Evolutionary conservation across 2,888 invertebrate genomes (phyloP).

Genomic region (Lypha dubia): DNA sequence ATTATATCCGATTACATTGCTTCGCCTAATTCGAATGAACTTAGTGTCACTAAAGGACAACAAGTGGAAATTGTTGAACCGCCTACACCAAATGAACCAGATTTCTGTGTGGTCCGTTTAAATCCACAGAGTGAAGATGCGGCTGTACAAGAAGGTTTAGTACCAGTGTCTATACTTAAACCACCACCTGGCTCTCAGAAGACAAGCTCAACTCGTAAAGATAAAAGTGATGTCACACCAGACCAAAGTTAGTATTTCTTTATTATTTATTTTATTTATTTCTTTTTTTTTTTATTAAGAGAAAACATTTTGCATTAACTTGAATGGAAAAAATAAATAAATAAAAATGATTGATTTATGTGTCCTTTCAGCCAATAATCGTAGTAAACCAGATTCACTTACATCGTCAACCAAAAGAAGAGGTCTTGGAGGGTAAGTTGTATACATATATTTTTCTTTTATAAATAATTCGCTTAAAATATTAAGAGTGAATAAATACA

Average conservation of each 20-base stretch:
- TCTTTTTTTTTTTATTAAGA: constrained; percentile 14
- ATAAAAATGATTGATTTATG: constrained; percentile 46
- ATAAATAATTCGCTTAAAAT: constrained; percentile 8
- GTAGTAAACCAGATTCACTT: constrained; percentile 81
- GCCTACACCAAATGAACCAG: constrained; percentile 87
- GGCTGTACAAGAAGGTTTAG: constrained; percentile 89
- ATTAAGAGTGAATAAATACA: neutral
- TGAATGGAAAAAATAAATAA: constrained; percentile 4
- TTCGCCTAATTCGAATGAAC: constrained; percentile 89
- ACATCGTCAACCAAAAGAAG: constrained; percentile 93
- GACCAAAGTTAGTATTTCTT: constrained; percentile 80
- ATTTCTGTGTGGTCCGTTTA: constrained; percentile 89
- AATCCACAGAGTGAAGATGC: constrained; percentile 84
- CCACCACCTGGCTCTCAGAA: constrained; percentile 87
- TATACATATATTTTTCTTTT: constrained; percentile 26
- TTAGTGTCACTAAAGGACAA: constrained; percentile 94
- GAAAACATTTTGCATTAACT: constrained; percentile 9
- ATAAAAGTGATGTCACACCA: constrained; percentile 80
- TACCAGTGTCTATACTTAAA: constrained; percentile 91
- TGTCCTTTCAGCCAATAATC: constrained; percentile 86
- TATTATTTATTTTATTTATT: constrained; percentile 8
- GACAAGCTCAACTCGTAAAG: constrained; percentile 78
- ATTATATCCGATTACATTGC: constrained; percentile 93
- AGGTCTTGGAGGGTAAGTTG: constrained; percentile 93
- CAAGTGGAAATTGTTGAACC: constrained; percentile 95